Evolutionary conservation across 2,113 vertebrate genomes (phyloP).

Genomic region (Ciconia boyciana): DNA sequence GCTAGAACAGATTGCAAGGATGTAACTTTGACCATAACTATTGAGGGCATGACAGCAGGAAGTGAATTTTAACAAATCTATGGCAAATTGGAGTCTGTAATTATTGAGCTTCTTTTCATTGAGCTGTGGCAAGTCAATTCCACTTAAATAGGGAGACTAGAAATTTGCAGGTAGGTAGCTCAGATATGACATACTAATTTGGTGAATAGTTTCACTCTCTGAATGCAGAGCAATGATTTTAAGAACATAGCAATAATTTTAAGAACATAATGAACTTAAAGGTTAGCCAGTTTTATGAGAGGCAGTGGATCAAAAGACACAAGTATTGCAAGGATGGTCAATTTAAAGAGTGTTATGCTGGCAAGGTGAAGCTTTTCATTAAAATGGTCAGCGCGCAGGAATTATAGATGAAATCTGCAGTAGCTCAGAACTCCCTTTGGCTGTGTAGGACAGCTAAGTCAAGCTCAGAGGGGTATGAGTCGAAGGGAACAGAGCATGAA

Average conservation of each 20-base stretch:
- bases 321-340: background rate
- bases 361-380: conserved; percentile 30
- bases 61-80: conserved; percentile 43
- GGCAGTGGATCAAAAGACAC: conserved; percentile 31
- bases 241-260: conserved; percentile 25
- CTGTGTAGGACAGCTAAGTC: background rate
- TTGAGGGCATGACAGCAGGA: conserved; percentile 8
- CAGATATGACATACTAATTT: conserved; percentile 14
- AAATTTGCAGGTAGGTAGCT: conserved; percentile 8
- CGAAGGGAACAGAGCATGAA: background rate
- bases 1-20: background rate
- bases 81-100: background rate
- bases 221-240: conserved; percentile 38
- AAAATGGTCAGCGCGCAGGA: background rate
- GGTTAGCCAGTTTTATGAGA: conserved; percentile 38
- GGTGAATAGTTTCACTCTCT: background rate
- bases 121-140: conserved; percentile 11
- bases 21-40: background rate
- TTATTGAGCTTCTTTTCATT: conserved; percentile 41
- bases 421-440: background rate
- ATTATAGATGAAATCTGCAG: background rate
- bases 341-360: conserved; percentile 34
- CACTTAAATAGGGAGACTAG: background rate
- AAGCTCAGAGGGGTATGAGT: background rate
- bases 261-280: conserved; percentile 48